Evolutionary conservation across 2,888 invertebrate genomes (phyloP), one percentile per base, ranked within the genome.

Genomic region (Anorthoa munda): DNA sequence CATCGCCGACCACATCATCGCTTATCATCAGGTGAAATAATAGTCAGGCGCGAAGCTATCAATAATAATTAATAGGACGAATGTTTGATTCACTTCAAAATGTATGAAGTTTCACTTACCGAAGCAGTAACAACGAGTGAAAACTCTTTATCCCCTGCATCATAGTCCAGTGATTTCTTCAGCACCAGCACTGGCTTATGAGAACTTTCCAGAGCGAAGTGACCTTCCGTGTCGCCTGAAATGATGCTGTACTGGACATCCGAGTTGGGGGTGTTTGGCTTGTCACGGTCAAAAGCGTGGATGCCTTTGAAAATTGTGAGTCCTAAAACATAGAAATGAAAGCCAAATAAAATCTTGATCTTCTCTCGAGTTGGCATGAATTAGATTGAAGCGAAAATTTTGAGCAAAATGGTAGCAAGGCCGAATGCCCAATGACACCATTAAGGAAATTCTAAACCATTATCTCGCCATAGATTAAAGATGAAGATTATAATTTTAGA

Each of bases 221-320:
- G 98, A 2, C 98, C 98, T n/a, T 97, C 96, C 63, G 97, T 97
- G 88, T 98, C 98, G 5, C 98, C 98, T 31, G 97, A 97, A 17
- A 97, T 96, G 90, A 98, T 98, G 86, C 97, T 97, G 94, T 98
- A 98, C 89, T 98, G 98, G 39, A 98, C 97, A 86, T 98, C 98
- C 0, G 98, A 98, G 94, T 98, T 98, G 0, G 98, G 98, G 0
- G 98, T 98, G 93, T 98, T 98, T 0, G 98, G 98, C 92, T 98
- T 98, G 92, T 98, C 98, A 9, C 98, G 97, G 93, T 98, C 98
- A 63, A 97, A 97, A 0, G 98, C 98, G 66, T 97, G 97, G 82
- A 99, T 98, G 18, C 98, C 98, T 83, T 98, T 97, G 93, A 98
- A 98, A 83, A 99, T 97, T 45, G 98, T 98, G 77, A 98, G 96